These are phyloP conservation scores for Poeciliopsis gracilis DNA, from an alignment of 2,797 vertebrate genomes.

Conservation along the genomic window DNA sequence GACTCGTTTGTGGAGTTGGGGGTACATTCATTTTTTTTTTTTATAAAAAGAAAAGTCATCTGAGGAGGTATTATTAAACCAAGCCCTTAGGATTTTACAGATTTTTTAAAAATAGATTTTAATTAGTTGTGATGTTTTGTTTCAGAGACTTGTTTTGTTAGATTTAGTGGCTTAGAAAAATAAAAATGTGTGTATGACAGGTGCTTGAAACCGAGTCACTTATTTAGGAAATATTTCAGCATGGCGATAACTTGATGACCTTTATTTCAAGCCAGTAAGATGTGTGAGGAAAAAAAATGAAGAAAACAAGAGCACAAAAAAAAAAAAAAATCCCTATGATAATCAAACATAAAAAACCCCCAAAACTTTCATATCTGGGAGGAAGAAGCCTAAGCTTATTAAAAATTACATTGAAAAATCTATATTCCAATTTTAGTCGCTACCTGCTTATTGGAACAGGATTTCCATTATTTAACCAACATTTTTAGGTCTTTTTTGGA, in stretches of 20 bases:
- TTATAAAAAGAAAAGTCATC: not conserved
- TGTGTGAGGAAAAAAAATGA: too few relatives aligned
- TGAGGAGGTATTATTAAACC: too few relatives aligned
- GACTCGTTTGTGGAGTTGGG: not conserved
- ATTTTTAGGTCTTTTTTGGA: not conserved
- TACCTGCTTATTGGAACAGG: too few relatives aligned
- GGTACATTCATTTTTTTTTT: not conserved
- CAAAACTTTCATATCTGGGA: too few relatives aligned
- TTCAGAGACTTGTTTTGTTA: not conserved
- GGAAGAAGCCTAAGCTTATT: too few relatives aligned
- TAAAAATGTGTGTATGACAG: not conserved
- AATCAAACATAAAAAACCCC: too few relatives aligned
- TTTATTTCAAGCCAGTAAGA: too few relatives aligned
- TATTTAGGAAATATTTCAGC: not conserved
- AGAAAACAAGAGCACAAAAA: too few relatives aligned
- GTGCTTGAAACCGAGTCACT: not conserved
- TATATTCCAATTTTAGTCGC: too few relatives aligned
- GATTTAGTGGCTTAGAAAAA: not conserved
- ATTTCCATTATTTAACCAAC: too few relatives aligned
- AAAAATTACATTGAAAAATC: too few relatives aligned
- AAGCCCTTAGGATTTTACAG: not conserved
- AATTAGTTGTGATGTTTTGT: not conserved
- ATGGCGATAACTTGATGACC: not conserved
- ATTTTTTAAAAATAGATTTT: not conserved
- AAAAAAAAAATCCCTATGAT: too few relatives aligned